These are phyloP conservation scores for Gadopsis bispinosus DNA, from an alignment of 2,797 vertebrate genomes.

Conservation along the genomic window DNA sequence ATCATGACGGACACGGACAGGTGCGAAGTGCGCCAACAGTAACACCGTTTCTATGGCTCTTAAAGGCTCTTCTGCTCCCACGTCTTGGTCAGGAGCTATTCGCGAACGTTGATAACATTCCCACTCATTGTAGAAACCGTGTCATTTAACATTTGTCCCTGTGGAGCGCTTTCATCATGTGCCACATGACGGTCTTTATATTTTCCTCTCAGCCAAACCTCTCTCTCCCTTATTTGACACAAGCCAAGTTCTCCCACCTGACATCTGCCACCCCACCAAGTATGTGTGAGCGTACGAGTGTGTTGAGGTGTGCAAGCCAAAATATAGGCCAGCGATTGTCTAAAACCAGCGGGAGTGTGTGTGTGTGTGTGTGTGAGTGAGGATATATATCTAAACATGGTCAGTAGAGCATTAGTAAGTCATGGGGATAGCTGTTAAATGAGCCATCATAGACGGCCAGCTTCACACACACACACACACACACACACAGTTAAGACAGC, in stretches of 20 bases:
- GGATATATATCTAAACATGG: conserved; percentile 29
- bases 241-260: conserved; percentile 71
- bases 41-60: background rate
- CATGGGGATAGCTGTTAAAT: conserved; percentile 41
- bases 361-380: conserved; percentile 6
- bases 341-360: conserved; percentile 37
- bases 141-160: background rate
- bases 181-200: conserved; percentile 18
- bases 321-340: conserved; percentile 42
- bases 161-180: background rate
- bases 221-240: conserved; percentile 32
- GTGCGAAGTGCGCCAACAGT: background rate
- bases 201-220: conserved; percentile 6
- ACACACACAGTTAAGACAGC: background rate
- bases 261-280: conserved; percentile 59
- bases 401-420: conserved; percentile 57
- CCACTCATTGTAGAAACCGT: background rate
- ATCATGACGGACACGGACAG: background rate
- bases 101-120: background rate
- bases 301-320: conserved; percentile 30
- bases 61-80: background rate
- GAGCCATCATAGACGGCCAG: conserved; percentile 17
- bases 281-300: conserved; percentile 8
- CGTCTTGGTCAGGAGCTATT: background rate
- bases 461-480: conserved; percentile 1